Evolutionary conservation across 2,888 invertebrate species (phyloP), one percentile per base, ranked within the genome.

Genomic region (Sphaerolaimus hirsutus): DNA sequence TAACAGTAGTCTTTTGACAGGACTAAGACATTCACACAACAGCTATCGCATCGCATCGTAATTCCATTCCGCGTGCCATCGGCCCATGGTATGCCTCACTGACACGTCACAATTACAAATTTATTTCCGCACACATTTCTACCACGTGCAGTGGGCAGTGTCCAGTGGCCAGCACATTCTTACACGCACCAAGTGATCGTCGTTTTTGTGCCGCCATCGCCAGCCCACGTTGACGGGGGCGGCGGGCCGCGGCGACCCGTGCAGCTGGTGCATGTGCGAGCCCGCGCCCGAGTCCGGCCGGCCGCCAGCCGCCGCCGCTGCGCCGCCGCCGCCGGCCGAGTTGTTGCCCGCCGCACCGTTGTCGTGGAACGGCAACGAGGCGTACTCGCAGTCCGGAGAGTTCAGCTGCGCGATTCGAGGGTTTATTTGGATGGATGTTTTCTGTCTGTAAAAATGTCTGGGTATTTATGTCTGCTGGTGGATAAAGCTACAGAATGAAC

Each of bases 131-230:
- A n/a, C n/a, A n/a, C n/a, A n/a, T n/a, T n/a, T n/a, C n/a, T n/a
- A n/a, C n/a, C n/a, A n/a, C n/a, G n/a, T n/a, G n/a, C n/a, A n/a
- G n/a, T n/a, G n/a, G n/a, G n/a, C n/a, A n/a, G n/a, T n/a, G n/a
- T n/a, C n/a, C n/a, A n/a, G n/a, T n/a, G n/a, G n/a, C n/a, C n/a
- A n/a, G n/a, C n/a, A n/a, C n/a, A n/a, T n/a, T n/a, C n/a, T n/a
- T n/a, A n/a, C n/a, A n/a, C n/a, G n/a, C n/a, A 40, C 40, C 40
- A 40, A 40, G 24, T 40, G 40, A 12, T 40, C 40, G 24, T 40
- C 23, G 5, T 14, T 14, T 5, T 40, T 40, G 23, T 23, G 22
- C 7, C 40, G 40, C n/a, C n/a, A n/a, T 14, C 40, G 22, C 7
- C 24, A 40, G 3, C 40, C 40, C 23, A 40, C 7, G 23, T 23